These are phyloP conservation scores for Jacana jacana DNA, from an alignment of 2,113 vertebrate species.

Conservation along the genomic window DNA sequence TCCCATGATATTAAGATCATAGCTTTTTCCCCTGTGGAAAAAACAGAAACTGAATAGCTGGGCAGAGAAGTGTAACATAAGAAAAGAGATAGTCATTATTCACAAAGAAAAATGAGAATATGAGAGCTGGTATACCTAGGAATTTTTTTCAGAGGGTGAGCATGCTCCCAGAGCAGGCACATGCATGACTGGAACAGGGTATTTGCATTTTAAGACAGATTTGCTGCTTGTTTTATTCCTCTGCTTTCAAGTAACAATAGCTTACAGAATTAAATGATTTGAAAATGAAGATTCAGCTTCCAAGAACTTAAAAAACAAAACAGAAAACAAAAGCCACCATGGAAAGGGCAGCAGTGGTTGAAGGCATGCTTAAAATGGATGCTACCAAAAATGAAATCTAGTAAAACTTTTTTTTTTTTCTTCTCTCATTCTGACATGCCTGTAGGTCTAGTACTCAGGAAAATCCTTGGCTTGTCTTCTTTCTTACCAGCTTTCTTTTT, in stretches of 20 bases:
- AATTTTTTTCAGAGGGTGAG: conserved; percentile 3
- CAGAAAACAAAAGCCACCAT: not conserved
- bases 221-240: not conserved
- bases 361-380: not conserved
- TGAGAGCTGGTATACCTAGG: not conserved
- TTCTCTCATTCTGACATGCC: not conserved
- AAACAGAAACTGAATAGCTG: conserved; percentile 26
- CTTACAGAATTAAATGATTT: not conserved
- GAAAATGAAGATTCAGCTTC: not conserved
- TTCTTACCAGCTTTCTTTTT: not conserved
- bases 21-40: conserved; percentile 9
- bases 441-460: not conserved
- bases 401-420: not conserved
- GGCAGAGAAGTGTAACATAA: conserved; percentile 19
- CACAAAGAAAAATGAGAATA: conserved; percentile 28
- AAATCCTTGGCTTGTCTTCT: not conserved
- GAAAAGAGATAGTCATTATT: conserved; percentile 22
- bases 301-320: not conserved
- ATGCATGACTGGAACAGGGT: not conserved
- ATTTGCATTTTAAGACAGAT: conserved; percentile 32
- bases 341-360: not conserved
- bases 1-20: not conserved
- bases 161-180: not conserved
- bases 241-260: not conserved
- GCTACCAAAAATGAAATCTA: not conserved